Base-by-base conservation (phyloP, 2,888 invertebrate genomes). In the Graphium colonna region DNA sequence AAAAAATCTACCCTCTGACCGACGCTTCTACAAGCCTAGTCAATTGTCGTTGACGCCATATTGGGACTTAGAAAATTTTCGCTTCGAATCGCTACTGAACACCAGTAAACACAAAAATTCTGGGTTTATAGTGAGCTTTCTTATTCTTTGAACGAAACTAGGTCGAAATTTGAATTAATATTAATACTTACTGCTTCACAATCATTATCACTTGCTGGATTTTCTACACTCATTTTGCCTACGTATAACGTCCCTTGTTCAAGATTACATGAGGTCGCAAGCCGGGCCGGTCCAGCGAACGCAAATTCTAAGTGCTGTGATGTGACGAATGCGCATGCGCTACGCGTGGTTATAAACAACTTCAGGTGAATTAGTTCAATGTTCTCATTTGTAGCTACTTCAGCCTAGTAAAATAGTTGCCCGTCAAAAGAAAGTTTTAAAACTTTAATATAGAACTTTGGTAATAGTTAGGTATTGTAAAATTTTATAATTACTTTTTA, bases 41-140 rank as follows among this genome's bases (percentile, higher is more conserved):
- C 92, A 92, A 93, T 92, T 93, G 91, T 91, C 91, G 91, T 92
- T 92, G 94, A 93, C 95, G 95, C 95, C 95, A 95, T 95, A 94
- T 95, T 95, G 93, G 94, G 94, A 95, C 94, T 95, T 95, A 90
- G 90, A 90, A 90, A 90, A 90, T 77, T 88, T 90, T 86, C 84
- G 90, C 77, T 79, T 79, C 77, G 77, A 76, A 76, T 66, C 73
- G 72, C 74, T 71, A 73, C 68, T 71, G 77, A 82, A 71, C 91
- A 92, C 86, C 81, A 91, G 90, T 84, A 88, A 85, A 90, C 69
- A 75, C 67, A 60, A 60, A 58, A 64, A 70, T 63, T 57, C 52
- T 57, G 36, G 51, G 47, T 21, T 43, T 60, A 44, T 39, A 55
- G 42, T 45, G 38, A 52, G 42, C 49, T 60, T 58, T 67, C 65